These are phyloP conservation scores for Mionectes macconnelli DNA, from an alignment of 2,113 vertebrate species.

Conservation along the genomic window DNA sequence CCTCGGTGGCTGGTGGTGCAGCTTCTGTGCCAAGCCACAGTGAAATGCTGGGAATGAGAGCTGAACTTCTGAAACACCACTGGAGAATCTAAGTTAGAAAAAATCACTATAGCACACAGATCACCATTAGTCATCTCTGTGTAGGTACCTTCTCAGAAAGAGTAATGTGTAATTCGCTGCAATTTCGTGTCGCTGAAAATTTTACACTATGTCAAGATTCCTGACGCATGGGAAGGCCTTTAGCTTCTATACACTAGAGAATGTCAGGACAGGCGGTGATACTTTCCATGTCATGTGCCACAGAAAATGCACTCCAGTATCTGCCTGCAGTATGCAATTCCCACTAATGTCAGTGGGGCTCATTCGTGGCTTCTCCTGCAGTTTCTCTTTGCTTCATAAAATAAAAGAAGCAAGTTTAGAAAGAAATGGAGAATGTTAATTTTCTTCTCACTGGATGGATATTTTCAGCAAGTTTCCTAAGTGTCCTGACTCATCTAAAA, in stretches of 20 bases:
- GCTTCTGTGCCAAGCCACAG: not conserved
- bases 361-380: not conserved
- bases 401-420: not conserved
- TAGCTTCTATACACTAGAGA: not conserved
- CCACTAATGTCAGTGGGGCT: not conserved
- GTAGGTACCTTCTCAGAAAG: not conserved
- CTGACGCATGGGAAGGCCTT: not conserved
- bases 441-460: not conserved
- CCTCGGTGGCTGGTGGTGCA: not conserved
- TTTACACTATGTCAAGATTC: not conserved
- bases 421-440: not conserved
- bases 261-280: not conserved
- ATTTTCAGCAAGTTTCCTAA: not conserved
- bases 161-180: not conserved
- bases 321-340: not conserved
- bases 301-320: not conserved
- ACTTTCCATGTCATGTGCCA: not conserved
- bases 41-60: not conserved
- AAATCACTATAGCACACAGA: not conserved
- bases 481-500: not conserved
- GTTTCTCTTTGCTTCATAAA: not conserved
- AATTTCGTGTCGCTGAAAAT: not conserved
- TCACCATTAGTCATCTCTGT: not conserved
- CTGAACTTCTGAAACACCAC: not conserved
- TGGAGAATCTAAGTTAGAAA: not conserved